Percentiles rank a stretch among this genome's conserved stretches.
phyloP scores from a whole-genome alignment of 2,797 vertebrate species.

The Sphaeramia orbicularis region DNA sequence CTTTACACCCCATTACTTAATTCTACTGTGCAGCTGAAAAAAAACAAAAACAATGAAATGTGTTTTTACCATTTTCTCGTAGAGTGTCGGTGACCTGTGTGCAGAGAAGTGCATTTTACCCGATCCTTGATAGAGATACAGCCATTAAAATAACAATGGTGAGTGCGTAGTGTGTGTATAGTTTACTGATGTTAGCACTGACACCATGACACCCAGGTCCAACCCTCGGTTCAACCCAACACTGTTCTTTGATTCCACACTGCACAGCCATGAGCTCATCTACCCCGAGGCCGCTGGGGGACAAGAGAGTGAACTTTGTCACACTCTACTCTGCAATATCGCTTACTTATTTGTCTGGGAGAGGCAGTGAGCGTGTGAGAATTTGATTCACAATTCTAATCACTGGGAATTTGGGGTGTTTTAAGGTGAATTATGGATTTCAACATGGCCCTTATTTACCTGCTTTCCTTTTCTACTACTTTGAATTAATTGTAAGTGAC shows the following conservation, averaged over 20 bases:
- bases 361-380: constrained; percentile 48
- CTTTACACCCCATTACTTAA: no score
- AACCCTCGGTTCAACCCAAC: constrained; percentile 67
- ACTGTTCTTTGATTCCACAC: constrained; percentile 74
- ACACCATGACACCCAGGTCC: constrained; percentile 65
- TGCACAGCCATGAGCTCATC: constrained; percentile 79
- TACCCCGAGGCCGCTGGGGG: constrained; percentile 55
- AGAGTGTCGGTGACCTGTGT: constrained; percentile 22
- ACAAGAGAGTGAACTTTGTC: constrained; percentile 76
- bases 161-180: constrained; percentile 41
- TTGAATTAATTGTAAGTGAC: background rate
- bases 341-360: constrained; percentile 74
- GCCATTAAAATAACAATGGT: constrained; percentile 52
- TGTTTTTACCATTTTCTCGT: background rate
- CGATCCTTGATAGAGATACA: constrained; percentile 33
- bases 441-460: background rate
- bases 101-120: constrained; percentile 43
- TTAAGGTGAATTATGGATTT: background rate
- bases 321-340: constrained; percentile 75
- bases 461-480: no score
- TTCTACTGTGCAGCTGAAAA: no score
- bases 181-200: constrained; percentile 63
- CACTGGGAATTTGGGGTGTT: constrained; percentile 7
- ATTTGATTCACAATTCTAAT: constrained; percentile 44
- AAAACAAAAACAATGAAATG: background rate